Base-by-base conservation (phyloP, 2,113 vertebrate species). In the Gobiocypris rarus region DNA sequence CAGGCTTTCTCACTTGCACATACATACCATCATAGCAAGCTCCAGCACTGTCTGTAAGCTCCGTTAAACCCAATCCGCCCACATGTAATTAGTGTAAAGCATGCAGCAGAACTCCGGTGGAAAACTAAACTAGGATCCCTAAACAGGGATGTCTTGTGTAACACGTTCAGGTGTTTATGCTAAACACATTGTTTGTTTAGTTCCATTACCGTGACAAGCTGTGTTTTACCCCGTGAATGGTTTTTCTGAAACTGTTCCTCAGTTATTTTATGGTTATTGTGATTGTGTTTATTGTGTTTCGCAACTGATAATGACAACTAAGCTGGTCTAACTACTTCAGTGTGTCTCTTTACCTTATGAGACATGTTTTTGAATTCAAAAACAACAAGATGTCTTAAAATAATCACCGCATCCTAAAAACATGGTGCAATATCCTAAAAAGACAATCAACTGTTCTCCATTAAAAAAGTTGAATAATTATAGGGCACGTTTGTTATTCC, bases 181-280 rank as follows among this genome's bases (percentile, higher is more conserved):
- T 52, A 86, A 82, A 80, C 61, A 69, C 48, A 82, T 17, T 70
- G 26, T 71, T 70, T 71, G 80, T 70, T 86, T 14, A 48, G 74
- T 71, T 65, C 34, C 67, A 43, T 59, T 74, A 73, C 28, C 17
- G 13, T 65, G 61, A 59, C 59, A 9, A 75, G 34, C 26, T 24
- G 0, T 0, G 8, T 79, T 41, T 69, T 48, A 45, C 17, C 28
- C 38, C 22, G 4, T 45, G 34, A 38, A 45, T 59, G 8, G 24
- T 50, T 63, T 41, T 71, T 22, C 48, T 56, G 48, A 65, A 82
- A 26, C 31, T 24, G 31, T 56, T 82, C 65, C 22, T 71, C 5
- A 2, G 69, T 43, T 71, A 71, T 24, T 45, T 71, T 45, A 45
- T 71, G 69, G 69, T 73, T 48, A 73, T 45, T 71, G 41, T 14